Percentiles rank a stretch among this genome's conserved stretches.
These are phyloP conservation scores for Eptatretus burgeri DNA, from an alignment of 2,113 vertebrate species.

Conservation along the genomic window DNA sequence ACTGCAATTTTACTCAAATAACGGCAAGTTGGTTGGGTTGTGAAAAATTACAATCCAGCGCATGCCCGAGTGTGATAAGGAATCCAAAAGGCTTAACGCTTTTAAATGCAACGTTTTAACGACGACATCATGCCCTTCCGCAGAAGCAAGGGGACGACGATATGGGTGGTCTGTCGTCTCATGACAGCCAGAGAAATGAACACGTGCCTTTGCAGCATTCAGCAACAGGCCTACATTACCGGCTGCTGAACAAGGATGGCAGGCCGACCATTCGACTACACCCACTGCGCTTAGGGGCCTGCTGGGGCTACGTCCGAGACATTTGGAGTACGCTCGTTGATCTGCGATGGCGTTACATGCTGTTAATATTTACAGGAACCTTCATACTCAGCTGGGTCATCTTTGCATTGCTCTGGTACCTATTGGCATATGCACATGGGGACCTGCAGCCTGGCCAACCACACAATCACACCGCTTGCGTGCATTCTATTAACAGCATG, in stretches of 20 bases:
- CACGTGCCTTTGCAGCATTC: too few relatives aligned
- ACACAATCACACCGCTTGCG: constrained; percentile 63
- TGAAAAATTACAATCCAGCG: too few relatives aligned
- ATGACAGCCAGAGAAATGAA: too few relatives aligned
- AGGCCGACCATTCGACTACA: constrained; percentile 29
- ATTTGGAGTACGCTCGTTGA: constrained; percentile 66
- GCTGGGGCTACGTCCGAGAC: constrained; percentile 29
- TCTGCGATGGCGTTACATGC: constrained; percentile 85
- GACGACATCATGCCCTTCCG: too few relatives aligned
- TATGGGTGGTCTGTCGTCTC: too few relatives aligned
- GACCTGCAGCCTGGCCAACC: constrained; percentile 47
- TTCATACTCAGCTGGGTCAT: constrained; percentile 80
- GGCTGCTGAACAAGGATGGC: constrained; percentile 73
- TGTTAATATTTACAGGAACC: constrained; percentile 57
- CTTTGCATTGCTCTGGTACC: constrained; percentile 80
- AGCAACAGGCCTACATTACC: constrained; percentile 8
- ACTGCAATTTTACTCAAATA: too few relatives aligned
- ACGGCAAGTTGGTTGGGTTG: too few relatives aligned
- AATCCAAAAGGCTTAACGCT: too few relatives aligned
- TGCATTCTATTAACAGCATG: constrained; percentile 78
- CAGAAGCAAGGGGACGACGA: too few relatives aligned
- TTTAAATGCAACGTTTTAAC: too few relatives aligned
- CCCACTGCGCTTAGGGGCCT: constrained; percentile 23
- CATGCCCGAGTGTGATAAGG: too few relatives aligned
- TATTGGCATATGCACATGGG: constrained; percentile 65